Base-by-base conservation (phyloP, 2,113 vertebrate species). In the Atherinomorus stipes region DNA sequence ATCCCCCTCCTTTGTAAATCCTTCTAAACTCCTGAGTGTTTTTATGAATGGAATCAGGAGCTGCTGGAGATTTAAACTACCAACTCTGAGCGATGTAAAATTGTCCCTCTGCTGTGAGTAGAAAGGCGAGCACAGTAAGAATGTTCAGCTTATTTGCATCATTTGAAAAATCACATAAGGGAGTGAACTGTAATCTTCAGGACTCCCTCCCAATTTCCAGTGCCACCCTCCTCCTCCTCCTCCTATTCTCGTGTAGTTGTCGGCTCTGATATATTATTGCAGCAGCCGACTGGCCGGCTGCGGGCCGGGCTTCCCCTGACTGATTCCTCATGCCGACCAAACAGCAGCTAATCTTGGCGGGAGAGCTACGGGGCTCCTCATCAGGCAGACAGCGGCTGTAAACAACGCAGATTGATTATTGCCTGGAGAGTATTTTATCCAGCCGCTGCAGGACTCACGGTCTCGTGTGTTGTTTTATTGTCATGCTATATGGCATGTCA, bases 341-440 rank as follows among this genome's bases (percentile, higher is more conserved):
- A 83, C 81, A 71, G 74, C 80, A 52, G 80, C 70, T 88, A 69
- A 85, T 89, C 66, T 85, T 70, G 51, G 74, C 23, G 61, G 53
- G 54, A 60, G 80, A 66, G 78, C 64, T 66, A 78, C 47, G 54
- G 53, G 74, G 69, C 79, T 85, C 68, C 77, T 89, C 87, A 83
- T 89, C 79, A 84, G 82, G 69, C 77, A 5, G 81, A 81, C 81
- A 74, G 71, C 34, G n/a, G 52, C 84, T 64, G 81, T 88, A 90
- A 92, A 90, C 86, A 86, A 74, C 37, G 61, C 80, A 83, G 81
- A 88, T 74, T 76, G 89, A 87, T 91, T 38, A 78, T 78, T 47
- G 65, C 69, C 74, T 51, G 64, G 68, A 65, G 83, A 64, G 74
- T 31, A 45, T 83, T 83, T 80, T 70, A 75, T 74, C 47, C 68